These are phyloP conservation scores for Chiloscyllium plagiosum DNA, from an alignment of 2,113 vertebrate genomes.

Conservation along the genomic window DNA sequence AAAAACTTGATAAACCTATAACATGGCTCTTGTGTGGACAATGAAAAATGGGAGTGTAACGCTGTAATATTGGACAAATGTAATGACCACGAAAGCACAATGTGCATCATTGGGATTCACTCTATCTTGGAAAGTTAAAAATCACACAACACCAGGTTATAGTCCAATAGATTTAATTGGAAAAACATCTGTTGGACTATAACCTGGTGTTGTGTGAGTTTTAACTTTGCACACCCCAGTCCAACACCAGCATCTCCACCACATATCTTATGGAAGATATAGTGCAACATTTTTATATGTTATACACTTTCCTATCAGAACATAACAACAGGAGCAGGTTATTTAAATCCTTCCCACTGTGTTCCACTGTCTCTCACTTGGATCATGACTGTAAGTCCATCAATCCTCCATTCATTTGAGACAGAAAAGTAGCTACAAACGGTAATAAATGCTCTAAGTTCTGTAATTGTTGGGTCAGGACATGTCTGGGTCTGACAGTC, in stretches of 20 bases:
- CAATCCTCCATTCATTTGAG: neutral
- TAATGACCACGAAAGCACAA: neutral
- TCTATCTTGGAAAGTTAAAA: too few species aligned
- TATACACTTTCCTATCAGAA: neutral
- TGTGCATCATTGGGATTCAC: neutral
- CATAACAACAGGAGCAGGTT: neutral
- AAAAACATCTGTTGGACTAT: too few species aligned
- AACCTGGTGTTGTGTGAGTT: too few species aligned
- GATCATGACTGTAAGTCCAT: neutral
- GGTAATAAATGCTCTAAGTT: neutral
- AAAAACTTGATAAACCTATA: neutral
- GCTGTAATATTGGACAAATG: neutral
- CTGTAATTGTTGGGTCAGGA: neutral
- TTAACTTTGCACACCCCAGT: too few species aligned
- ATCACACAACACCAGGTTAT: too few species aligned
- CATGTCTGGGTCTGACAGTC: neutral
- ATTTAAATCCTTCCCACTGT: neutral
- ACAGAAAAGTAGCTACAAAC: neutral
- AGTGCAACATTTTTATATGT: neutral
- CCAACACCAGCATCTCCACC: too few species aligned
- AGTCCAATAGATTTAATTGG: too few species aligned
- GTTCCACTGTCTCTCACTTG: neutral
- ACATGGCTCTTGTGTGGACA: neutral
- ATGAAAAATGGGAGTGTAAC: neutral
- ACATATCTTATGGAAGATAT: neutral